Evolutionary conservation across 2,888 invertebrate species (phyloP), one percentile per base, ranked within the genome.

Genomic region (Epinotia bilunana): DNA sequence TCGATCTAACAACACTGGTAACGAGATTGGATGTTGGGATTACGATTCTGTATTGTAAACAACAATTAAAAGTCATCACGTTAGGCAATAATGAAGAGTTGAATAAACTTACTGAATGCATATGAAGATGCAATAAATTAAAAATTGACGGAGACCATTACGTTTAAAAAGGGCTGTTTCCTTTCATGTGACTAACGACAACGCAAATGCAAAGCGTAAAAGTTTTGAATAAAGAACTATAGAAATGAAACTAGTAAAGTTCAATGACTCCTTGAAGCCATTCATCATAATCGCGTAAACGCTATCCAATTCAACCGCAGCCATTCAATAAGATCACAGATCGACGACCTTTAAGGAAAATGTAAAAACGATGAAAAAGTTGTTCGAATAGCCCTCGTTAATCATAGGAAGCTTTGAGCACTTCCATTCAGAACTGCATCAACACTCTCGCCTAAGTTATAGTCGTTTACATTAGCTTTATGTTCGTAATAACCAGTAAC

Each of bases 371-470:
- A 80, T 79, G 79, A 79, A 84, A 86, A 86, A 86, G 85, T 83
- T 82, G 83, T 83, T 81, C 90, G 87, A 90, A 91, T 90, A 85
- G 86, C 79, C 79, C 76, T 82, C 91, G 91, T 92, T 88, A 91
- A 92, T 92, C 92, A 91, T 83, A 80, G 78, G 77, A 79, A 80
- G 80, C 83, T 86, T 85, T 88, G 85, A 86, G 83, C 82, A 83
- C 83, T 86, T 86, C 87, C 83, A 84, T 70, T 74, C 58, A 63
- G 63, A 77, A 82, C 83, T 84, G 84, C 86, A 86, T 87, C 84
- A 81, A 87, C 83, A 90, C 90, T 91, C 90, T 91, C 90, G 86
- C 90, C 87, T 78, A 78, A 78, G 62, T 18, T 53, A 74, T 70
- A 70, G 76, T 78, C 79, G 79, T 80, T 81, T 83, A 85, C 87